Base-by-base conservation (phyloP, 2,113 vertebrate species). In the Oncorhynchus clarkii region DNA sequence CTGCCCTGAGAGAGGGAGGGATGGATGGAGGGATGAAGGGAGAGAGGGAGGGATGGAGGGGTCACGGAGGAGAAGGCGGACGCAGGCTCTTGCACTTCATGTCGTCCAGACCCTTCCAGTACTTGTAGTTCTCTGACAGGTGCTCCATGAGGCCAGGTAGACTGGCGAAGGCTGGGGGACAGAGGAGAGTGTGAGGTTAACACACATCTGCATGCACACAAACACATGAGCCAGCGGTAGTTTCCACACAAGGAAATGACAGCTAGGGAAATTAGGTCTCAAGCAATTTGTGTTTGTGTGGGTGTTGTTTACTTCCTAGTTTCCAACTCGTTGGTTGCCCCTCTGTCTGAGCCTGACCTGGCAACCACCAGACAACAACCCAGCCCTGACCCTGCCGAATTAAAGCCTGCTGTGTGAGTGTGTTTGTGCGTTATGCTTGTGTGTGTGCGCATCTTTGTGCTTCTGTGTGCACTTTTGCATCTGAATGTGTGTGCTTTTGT, bases 41-140 rank as follows among this genome's bases (percentile, higher is more conserved):
- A 45, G 9, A 3, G 39, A 74, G 27, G 51, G 71, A 2, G 60
- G 22, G 2, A n/a, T 80, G 85, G 92, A 49, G 75, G 14, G 87
- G 86, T 98, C 95, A 94, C 0, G 86, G 89, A 8, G 90, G 80
- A 39, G 94, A 92, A 0, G 96, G 94, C 70, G 94, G 96, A 57
- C 95, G 93, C 71, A 98, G 92, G 78, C 94, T 96, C 88, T 94
- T 97, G 84, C 95, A 97, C 84, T 98, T 97, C 60, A 96, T 91
- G 80, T 98, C 97, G 77, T 99, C 97, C 91, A 99, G 80, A 51
- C 88, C 93, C 93, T 98, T 99, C 97, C 97, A 99, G 89, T 99
- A 96, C 88, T 96, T 97, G 93, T 98, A 96, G 89, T 99, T 99
- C 80, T 95, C 95, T 0, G 96, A 91, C 88, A 99, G 76, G 84